Evolutionary conservation across 2,797 vertebrate species (phyloP), one percentile per base, ranked within the genome.

Genomic region (Octomys mimax): DNA sequence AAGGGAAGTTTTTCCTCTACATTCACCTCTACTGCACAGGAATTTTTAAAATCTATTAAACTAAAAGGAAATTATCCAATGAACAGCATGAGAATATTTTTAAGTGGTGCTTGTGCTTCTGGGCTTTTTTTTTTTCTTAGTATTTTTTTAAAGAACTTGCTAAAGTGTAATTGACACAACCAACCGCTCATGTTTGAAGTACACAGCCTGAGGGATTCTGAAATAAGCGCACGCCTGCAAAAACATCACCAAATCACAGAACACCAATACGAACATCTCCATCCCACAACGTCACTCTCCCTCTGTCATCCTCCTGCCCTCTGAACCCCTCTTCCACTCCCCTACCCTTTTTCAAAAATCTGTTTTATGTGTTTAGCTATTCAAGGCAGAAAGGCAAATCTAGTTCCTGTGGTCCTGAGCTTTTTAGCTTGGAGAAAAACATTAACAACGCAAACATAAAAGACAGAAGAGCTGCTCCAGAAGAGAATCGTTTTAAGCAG

Each of bases 391-490:
- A 68, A 66, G 39, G 26, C 57, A 87, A 31, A 68, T 73, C 54
- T 82, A 52, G 54, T 73, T 39, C 59, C 13, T 89, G 33, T 39
- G 92, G 31, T 57, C 73, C 73, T 81, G 61, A 39, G 49, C 1
- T 57, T 79, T 77, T 66, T 77, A 66, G 24, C 28, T 54, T 16
- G 73, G 36, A 87, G 68, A 92, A 94, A 96, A 86, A 83, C 80
- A 68, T 61, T 49, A 87, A 62, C 7, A 21, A 59, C 13, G 36
- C 39, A 89, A 94, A 91, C 12, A 59, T 71, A 33, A 87, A 82
- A 83, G 73, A 81, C 62, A 9, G n/a, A 91, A 86, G 61, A 89
- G 36, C 21, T 12, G 5, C 16, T 95, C 77, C 42, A 39, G n/a
- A 9, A 39, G 71, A 94, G 28, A 6, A 31, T 6, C 3, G 2